Base-by-base conservation (phyloP, 2,888 invertebrate species). In the Acanthococcus lagerstroemiae region DNA sequence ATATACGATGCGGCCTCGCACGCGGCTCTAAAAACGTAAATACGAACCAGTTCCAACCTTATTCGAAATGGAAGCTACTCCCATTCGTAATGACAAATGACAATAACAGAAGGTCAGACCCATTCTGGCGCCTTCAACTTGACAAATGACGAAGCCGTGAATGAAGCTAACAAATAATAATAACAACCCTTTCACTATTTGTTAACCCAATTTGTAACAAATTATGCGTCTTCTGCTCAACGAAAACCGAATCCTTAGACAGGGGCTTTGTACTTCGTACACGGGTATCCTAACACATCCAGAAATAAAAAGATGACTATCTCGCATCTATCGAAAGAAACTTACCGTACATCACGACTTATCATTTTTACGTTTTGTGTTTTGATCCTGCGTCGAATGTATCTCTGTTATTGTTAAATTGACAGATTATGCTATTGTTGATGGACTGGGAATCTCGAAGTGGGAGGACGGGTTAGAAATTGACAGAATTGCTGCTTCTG, bases 121-220 rank as follows among this genome's bases (percentile, higher is more conserved):
- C 55, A 55, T 55, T 55, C 55, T 5, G 55, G 55, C 55, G 55
- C 55, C 55, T 55, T 55, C 48, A 24, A 48, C 48, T 61, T 46
- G 27, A 61, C 48, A 46, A 61, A 61, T 61, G 61, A 55, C 30
- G 52, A 61, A 26, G 46, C 61, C 19, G 19, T 48, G 46, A 61
- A 61, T 57, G 22, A 30, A 57, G 24, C 52, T 30, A 44, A 7
- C 37, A 57, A 57, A 48, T 48, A 61, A 61, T 57, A 56, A 27
- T 19, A 60, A 60, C 58, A 61, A 61, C 61, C 61, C 61, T 61
- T 61, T 61, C 25, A 48, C 17, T 25, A n/a, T 55, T 55, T 55
- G 55, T 55, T 50, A 61, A 61, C 61, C 61, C 50, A 61, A 61
- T 61, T 61, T 61, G 61, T 61, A 50, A 50, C 61, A 52, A 61